Evolutionary conservation across 2,888 invertebrate species (phyloP), one percentile per base, ranked within the genome.

Genomic region (Gisinianus flammeolus): DNA sequence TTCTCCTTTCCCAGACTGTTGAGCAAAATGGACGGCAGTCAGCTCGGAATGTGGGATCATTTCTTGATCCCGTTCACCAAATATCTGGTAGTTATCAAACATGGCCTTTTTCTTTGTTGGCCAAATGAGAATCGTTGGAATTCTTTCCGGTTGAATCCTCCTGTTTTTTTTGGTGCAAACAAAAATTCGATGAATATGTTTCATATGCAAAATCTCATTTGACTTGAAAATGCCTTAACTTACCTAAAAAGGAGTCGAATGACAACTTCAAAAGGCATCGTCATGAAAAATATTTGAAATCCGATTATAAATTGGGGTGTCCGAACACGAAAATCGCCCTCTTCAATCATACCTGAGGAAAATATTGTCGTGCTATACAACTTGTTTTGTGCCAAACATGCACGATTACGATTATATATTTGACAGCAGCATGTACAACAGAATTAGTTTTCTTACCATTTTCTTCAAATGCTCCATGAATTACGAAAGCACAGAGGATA

Each of bases 31-130:
- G 5, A 35, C 52, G 2, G 68, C 52, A 1, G 12, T 1, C 24
- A 76, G 31, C 58, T 76, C 76, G 6, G 58, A 54, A 24, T 68
- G 68, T n/a, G 28, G 31, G 2, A 24, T 16, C 26, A 54, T 28
- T 16, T 33, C 31, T 31, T 68, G 68, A 30, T 76, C 76, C 12
- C 30, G 52, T 2, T 22, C 10, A 2, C 76, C 76, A 76, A 76
- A 76, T 12, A 76, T 67, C 6, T 76, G 69, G 6, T 56, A 67
- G 31, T 76, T 76, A 8, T 31, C 33, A 19, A 44, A 52, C 2
- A 19, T 31, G 12, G 28, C 24, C 10, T 30, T 30, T 28, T 56
- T 5, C 54, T 44, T 54, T 10, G 69, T 30, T 22, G 31, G 58
- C 44, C 58, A 68, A 33, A 70, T 44, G 2, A 76, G 3, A 2